Evolutionary conservation across 2,113 vertebrate species (phyloP).

Genomic region (Phasianus colchicus): DNA sequence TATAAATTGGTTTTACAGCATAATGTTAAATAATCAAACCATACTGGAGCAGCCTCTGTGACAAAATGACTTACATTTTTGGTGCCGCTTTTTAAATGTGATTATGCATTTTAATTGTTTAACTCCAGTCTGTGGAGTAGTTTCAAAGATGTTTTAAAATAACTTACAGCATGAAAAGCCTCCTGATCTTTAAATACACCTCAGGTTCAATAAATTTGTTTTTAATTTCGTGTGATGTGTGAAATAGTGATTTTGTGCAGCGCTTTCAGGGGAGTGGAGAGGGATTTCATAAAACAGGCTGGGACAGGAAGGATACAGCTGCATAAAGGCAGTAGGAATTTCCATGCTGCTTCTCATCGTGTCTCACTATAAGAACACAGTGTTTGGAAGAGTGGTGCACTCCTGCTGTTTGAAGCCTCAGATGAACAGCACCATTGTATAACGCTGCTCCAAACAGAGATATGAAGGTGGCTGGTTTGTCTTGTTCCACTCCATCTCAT

Average conservation of each 20-base stretch:
- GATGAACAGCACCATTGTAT: background rate
- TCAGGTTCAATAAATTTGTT: background rate
- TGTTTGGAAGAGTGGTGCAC: background rate
- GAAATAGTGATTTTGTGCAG: background rate
- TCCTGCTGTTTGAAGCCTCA: background rate
- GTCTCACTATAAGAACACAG: background rate
- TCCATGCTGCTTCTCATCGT: background rate
- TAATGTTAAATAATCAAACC: constrained; percentile 57
- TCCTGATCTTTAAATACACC: background rate
- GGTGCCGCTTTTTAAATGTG: constrained; percentile 53
- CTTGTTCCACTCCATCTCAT: background rate
- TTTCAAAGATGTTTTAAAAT: constrained; percentile 56
- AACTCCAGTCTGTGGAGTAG: background rate
- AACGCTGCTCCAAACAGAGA: background rate
- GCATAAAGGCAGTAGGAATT: background rate
- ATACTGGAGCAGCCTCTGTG: constrained; percentile 47
- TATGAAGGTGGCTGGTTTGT: background rate
- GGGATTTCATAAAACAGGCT: background rate
- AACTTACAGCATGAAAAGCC: background rate
- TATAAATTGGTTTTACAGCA: constrained; percentile 63
- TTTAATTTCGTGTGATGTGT: background rate
- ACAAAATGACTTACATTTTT: constrained; percentile 54
- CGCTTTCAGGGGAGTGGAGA: background rate
- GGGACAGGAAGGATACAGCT: background rate
- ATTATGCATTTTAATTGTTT: constrained; percentile 66